These are phyloP conservation scores for Falcunculus frontatus DNA, from an alignment of 2,113 vertebrate species.

Conservation along the genomic window DNA sequence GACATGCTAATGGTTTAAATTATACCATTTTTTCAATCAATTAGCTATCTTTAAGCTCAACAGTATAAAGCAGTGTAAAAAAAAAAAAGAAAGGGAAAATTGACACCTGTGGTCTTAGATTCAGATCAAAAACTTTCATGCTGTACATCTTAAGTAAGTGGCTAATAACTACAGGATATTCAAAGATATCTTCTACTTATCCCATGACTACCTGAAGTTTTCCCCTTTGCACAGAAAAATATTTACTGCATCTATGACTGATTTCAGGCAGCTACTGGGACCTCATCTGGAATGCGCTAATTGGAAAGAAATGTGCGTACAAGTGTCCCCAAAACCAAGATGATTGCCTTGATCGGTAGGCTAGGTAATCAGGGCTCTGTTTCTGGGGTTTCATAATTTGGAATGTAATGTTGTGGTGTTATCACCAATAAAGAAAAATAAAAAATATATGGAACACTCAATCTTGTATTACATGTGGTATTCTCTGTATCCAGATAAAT, in stretches of 20 bases:
- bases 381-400: conserved; percentile 16
- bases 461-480: not conserved
- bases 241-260: not conserved
- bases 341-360: conserved; percentile 45
- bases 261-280: conserved; percentile 19
- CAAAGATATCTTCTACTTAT: not conserved
- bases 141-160: not conserved
- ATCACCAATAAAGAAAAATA: not conserved
- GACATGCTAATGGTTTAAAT: not conserved
- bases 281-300: conserved; percentile 51
- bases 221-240: not conserved
- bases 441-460: not conserved
- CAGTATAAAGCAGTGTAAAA: not conserved
- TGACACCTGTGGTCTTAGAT: not conserved
- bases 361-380: conserved; percentile 16
- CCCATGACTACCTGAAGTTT: not conserved
- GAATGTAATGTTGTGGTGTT: not conserved
- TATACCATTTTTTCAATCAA: not conserved
- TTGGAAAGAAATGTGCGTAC: conserved; percentile 33
- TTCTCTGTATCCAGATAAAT: not conserved
- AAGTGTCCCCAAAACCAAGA: conserved; percentile 42
- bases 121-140: not conserved
- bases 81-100: not conserved
- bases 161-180: not conserved
- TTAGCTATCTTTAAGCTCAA: not conserved